Base-by-base conservation (phyloP, 2,113 vertebrate species). In the Numenius arquata region DNA sequence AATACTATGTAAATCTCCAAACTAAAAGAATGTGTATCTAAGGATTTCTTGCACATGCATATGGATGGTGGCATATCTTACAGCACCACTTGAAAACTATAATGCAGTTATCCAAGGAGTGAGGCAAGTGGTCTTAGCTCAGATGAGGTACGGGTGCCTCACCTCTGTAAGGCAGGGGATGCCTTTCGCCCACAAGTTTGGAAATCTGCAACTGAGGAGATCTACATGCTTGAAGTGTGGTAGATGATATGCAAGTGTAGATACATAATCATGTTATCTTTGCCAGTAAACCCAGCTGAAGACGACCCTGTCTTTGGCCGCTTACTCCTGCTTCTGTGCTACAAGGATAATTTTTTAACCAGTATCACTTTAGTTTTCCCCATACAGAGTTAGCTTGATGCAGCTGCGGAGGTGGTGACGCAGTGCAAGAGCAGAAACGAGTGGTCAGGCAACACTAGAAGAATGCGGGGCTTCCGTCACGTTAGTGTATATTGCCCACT, bases 371-470 rank as follows among this genome's bases (percentile, higher is more conserved):
- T 2, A 56, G 47, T 47, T 84, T 17, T 40, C 8, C 40, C 41
- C 21, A 5, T 14, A 18, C 5, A 19, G 62, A 70, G 47, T 38
- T 25, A 32, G 62, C 32, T 32, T 26, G 67, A 4, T 3, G 11
- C 38, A 74, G 38, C 40, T 55, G 0, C 30, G 23, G 47, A 62
- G 38, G n/a, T 53, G 59, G 32, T 55, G 61, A 23, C 14, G 3
- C 0, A 0, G 30, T 30, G 41, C 47, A 38, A 80, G 83, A 50
- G 52, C 84, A 75, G 85, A 81, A 79, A 29, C 0, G 0, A 75
- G 43, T 7, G 18, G 21, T 45, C 36, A 47, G 13, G 12, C 8
- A 43, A 22, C 26, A 2, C 2, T 3, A 72, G 67, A 62, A 72
- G 56, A 65, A 12, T 2, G 56, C 1, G 4, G 56, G 34, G 25